Evolutionary conservation across 1,140 invertebrate species (phyloP).

Genomic region (Drosophila repletoides): DNA sequence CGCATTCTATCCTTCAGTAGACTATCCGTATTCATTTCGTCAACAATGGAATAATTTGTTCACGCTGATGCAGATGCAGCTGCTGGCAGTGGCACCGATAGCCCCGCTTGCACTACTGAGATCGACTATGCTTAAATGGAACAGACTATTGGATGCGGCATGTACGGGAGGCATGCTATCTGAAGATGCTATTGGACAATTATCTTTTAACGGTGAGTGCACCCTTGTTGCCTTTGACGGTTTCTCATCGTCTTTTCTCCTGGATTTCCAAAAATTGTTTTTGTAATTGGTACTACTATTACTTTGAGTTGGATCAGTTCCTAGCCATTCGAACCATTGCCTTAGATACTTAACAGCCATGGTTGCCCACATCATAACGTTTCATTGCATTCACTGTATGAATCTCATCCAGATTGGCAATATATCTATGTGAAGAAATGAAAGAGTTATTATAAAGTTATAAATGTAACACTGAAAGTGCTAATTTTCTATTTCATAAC

Average conservation of each 20-base stretch:
- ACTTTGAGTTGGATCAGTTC: slow-evolving; percentile 56
- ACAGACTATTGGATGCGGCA: slow-evolving; percentile 70
- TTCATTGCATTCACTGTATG: slow-evolving; percentile 51
- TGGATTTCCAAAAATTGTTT: slow-evolving; percentile 79
- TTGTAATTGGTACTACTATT: slow-evolving; percentile 62
- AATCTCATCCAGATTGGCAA: slow-evolving; percentile 67
- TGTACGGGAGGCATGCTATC: slow-evolving; percentile 26
- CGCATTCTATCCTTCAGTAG: slow-evolving; percentile 75
- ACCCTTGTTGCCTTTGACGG: slow-evolving; percentile 66
- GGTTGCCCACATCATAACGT: slow-evolving; percentile 33
- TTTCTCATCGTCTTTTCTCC: slow-evolving; percentile 81
- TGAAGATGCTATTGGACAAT: slow-evolving; percentile 49
- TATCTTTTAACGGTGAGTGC: slow-evolving; percentile 79
- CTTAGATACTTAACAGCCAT: slow-evolving; percentile 24
- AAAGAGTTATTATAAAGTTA: no score
- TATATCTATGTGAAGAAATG: slow-evolving; percentile 47
- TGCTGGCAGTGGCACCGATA: not conserved
- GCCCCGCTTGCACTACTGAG: slow-evolving; percentile 60
- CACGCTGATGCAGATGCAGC: slow-evolving; percentile 15
- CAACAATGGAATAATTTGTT: slow-evolving; percentile 71
- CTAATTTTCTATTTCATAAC: no score
- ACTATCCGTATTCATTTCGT: slow-evolving; percentile 72
- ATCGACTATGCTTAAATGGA: slow-evolving; percentile 80
- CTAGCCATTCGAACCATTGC: slow-evolving; percentile 50
- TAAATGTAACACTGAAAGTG: no score